Conservation (phyloP, 2,888 invertebrate genomes). For the Ischnura elegans region DNA sequence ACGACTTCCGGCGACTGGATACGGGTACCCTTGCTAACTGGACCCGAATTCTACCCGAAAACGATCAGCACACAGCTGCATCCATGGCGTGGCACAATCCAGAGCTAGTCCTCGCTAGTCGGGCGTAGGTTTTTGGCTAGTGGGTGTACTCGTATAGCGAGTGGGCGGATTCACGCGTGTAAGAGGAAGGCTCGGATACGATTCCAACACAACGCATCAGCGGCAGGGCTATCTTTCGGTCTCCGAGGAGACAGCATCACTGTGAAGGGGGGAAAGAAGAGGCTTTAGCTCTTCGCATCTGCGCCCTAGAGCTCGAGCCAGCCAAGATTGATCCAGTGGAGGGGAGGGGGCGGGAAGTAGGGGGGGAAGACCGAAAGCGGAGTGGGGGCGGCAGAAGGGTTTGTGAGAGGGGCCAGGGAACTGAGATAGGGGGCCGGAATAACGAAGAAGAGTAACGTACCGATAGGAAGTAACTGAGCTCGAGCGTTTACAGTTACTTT, state of each 20-base stretch:
- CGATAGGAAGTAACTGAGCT: too few relatives aligned
- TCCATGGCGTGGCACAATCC: too few relatives aligned
- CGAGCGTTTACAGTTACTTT: too few relatives aligned
- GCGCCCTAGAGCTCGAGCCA: slow-evolving; percentile 41
- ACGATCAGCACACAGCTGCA: background rate
- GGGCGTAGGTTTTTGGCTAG: background rate
- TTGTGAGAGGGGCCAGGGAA: too few relatives aligned
- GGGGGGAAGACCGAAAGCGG: background rate
- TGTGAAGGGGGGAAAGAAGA: too few relatives aligned
- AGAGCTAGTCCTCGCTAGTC: background rate
- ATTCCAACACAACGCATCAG: background rate
- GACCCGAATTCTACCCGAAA: background rate
- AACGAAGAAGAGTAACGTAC: too few relatives aligned
- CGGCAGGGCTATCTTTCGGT: background rate
- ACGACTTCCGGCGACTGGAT: slow-evolving; percentile 57
- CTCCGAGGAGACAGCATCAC: slow-evolving; percentile 60
- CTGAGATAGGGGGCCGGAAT: too few relatives aligned
- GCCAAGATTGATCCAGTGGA: slow-evolving; percentile 63
- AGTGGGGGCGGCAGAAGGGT: too few relatives aligned
- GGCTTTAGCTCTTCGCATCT: slow-evolving; percentile 58
- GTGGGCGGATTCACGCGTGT: background rate
- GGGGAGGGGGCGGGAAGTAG: background rate
- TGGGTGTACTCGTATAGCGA: background rate
- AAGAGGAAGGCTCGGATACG: background rate
- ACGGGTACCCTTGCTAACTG: background rate